These are phyloP conservation scores for Caloenas nicobarica DNA, from an alignment of 2,113 vertebrate genomes.

Conservation along the genomic window DNA sequence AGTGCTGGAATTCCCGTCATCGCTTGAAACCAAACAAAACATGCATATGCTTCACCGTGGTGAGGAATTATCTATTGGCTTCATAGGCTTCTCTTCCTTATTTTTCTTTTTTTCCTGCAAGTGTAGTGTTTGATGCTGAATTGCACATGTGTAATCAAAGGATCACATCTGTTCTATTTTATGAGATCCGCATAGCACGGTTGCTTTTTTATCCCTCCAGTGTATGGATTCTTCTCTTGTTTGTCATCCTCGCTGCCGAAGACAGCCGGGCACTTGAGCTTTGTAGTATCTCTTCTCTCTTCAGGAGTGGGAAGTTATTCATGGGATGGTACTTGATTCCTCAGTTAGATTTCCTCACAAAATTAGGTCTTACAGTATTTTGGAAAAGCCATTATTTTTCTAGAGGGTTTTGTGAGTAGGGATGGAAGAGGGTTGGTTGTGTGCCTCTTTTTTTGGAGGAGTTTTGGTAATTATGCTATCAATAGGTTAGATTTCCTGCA, in stretches of 20 bases:
- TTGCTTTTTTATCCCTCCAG: constrained; percentile 6
- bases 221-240: constrained; percentile 20
- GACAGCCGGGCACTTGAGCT: constrained; percentile 26
- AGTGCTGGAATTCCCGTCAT: not conserved
- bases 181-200: not conserved
- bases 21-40: not conserved
- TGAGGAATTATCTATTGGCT: not conserved
- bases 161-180: constrained; percentile 34
- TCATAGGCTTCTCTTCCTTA: not conserved
- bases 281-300: not conserved
- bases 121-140: not conserved
- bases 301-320: constrained; percentile 14
- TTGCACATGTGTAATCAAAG: not conserved
- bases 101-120: not conserved
- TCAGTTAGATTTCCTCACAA: constrained; percentile 7
- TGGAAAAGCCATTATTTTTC: not conserved
- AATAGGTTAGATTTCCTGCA: not conserved
- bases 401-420: not conserved
- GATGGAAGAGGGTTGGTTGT: not conserved
- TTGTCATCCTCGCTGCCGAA: constrained; percentile 30
- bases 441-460: not conserved
- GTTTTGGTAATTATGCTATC: not conserved
- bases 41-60: not conserved
- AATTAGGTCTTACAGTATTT: not conserved
- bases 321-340: constrained; percentile 5